Base-by-base conservation (phyloP, 2,888 invertebrate genomes). In the Antitype chi region DNA sequence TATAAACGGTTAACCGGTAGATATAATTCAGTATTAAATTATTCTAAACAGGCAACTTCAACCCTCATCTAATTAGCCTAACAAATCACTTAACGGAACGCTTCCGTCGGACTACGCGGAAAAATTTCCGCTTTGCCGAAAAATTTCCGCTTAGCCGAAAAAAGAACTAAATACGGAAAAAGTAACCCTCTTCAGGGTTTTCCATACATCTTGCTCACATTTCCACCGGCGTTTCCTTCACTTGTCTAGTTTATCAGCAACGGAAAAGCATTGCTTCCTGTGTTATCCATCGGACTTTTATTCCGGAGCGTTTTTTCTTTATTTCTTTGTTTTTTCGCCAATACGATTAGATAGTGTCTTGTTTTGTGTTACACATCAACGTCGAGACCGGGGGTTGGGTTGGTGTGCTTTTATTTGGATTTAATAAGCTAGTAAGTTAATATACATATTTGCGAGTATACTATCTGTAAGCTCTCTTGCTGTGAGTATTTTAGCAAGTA, bases 241-340 rank as follows among this genome's bases (percentile, higher is more conserved):
- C 94, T 93, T 95, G 96, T 95, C 96, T 95, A 88, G 93, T 92
- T 93, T 96, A 96, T 96, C 95, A 92, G 91, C 68, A 83, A 84
- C 87, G 93, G 94, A 93, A 94, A 96, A 92, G 91, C 93, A 96
- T 94, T 91, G 90, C 95, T 96, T 96, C 96, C 96, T 94, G 89
- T 85, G 89, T 90, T 94, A 94, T 94, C 93, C 91, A 88, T 64
- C 89, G 89, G 90, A 88, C 88, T 92, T 93, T 94, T 94, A 92
- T 92, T 92, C 89, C 85, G 78, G 85, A 75, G 70, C 66, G 70
- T 76, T 90, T 84, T 38, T 80, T 82, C 72, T 77, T 86, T 81
- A 85, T 86, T 88, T 89, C 87, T 89, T 89, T 89, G 88, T 89
- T 88, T 89, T 86, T 86, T 89, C 88, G 13, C 78, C 78, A 88